Conservation (phyloP, 1,140 invertebrate species). For the Fopius arisanus region DNA sequence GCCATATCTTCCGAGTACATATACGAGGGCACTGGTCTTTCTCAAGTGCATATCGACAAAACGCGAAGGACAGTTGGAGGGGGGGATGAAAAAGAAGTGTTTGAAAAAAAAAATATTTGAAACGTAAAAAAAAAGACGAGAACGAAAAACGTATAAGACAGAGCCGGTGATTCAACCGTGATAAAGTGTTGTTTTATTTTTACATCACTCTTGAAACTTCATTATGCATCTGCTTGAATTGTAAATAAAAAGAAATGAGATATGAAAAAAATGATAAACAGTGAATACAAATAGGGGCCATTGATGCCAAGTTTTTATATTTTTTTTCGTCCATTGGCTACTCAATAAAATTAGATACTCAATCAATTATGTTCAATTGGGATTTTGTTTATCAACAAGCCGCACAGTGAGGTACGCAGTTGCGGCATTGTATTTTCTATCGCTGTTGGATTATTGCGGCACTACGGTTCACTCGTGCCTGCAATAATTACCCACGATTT, state of each 20-base stretch:
- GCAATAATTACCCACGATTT: constrained; percentile 46
- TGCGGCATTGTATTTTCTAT: constrained; percentile 41
- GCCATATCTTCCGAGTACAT: constrained; percentile 15
- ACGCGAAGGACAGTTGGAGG: not conserved
- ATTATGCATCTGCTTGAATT: not conserved
- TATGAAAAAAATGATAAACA: constrained; percentile 11
- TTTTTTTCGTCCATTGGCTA: not conserved
- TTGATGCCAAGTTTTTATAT: not conserved
- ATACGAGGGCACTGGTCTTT: constrained; percentile 8
- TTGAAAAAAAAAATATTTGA: constrained; percentile 3
- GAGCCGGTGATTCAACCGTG: not conserved
- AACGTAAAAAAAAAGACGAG: not conserved
- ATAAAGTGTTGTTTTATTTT: not conserved
- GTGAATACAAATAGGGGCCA: not conserved
- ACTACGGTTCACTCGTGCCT: constrained; percentile 35
- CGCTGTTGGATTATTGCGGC: constrained; percentile 36
- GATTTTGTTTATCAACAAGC: not conserved
- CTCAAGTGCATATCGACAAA: constrained; percentile 18
- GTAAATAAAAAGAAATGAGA: constrained; percentile 7
- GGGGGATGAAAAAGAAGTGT: not conserved
- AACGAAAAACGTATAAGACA: not conserved
- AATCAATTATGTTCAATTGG: not conserved
- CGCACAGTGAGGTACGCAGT: not conserved
- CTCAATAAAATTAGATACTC: not conserved
- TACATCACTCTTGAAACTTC: not conserved